Evolutionary conservation across 2,888 invertebrate species (phyloP).

Genomic region (Pyrgus malvae): DNA sequence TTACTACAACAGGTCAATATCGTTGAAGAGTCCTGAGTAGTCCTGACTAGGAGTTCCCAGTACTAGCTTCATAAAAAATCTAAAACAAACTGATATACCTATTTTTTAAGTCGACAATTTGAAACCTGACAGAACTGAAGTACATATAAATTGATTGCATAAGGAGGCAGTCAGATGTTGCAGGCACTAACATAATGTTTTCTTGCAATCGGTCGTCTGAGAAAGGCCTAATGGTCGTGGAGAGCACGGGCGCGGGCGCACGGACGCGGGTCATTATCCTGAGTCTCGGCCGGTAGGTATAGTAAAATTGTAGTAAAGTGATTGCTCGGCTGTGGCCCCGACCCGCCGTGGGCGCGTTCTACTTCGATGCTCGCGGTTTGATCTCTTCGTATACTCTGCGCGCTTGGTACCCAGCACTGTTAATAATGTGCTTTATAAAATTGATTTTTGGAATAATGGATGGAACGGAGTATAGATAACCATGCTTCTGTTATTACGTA

Average conservation of each 20-base stretch:
- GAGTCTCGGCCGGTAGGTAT: conserved; percentile 35
- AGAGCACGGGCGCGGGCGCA: conserved; percentile 31
- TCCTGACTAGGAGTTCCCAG: no score
- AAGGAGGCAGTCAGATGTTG: no score
- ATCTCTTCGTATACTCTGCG: conserved; percentile 26
- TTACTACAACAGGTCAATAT: no score
- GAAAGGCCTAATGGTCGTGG: conserved; percentile 25
- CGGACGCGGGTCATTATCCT: conserved; percentile 45
- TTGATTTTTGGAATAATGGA: neutral
- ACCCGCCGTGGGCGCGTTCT: conserved; percentile 31
- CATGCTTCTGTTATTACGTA: no score
- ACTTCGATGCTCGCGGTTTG: conserved; percentile 27
- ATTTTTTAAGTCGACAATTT: no score
- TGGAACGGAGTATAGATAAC: no score
- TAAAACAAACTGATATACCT: no score
- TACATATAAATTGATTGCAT: no score
- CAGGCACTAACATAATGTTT: no score
- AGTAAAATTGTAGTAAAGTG: conserved; percentile 39
- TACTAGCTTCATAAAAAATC: no score
- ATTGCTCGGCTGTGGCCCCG: conserved; percentile 27
- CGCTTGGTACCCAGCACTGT: conserved; percentile 5
- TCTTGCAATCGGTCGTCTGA: neutral
- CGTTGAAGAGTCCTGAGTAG: no score
- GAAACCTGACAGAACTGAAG: no score
- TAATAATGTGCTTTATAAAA: conserved; percentile 1